phyloP scores from a whole-genome alignment of 2,888 invertebrate genomes.

The Nomada fucata region DNA sequence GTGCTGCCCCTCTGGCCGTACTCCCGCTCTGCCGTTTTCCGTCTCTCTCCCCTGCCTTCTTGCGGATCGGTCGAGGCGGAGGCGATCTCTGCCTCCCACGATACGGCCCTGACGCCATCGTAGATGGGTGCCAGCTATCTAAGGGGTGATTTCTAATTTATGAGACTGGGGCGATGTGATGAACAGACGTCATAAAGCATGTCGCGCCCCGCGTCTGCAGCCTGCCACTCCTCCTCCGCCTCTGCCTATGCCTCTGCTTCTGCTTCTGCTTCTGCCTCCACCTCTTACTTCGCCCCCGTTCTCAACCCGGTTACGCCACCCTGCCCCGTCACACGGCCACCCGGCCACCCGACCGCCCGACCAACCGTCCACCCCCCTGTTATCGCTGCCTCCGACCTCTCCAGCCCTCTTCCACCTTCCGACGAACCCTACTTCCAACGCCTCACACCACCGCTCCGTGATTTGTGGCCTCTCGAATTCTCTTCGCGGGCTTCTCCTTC shows the following conservation, averaged over 20 bases:
- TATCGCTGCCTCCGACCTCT: constrained; percentile 66
- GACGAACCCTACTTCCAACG: constrained; percentile 71
- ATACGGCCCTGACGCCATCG: constrained; percentile 78
- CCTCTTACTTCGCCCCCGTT: constrained; percentile 58
- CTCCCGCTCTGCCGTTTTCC: constrained; percentile 9
- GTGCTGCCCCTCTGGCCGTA: constrained; percentile 50
- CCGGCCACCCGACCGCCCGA: constrained; percentile 44
- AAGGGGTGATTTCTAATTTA: constrained; percentile 84
- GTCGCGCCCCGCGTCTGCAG: constrained; percentile 82
- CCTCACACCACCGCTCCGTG: constrained; percentile 73
- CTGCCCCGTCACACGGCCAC: constrained; percentile 53
- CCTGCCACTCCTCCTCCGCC: constrained; percentile 76
- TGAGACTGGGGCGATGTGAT: constrained; percentile 84
- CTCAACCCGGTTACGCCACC: constrained; percentile 63
- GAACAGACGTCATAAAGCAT: constrained; percentile 85
- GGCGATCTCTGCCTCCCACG: constrained; percentile 74
- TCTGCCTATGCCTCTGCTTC: constrained; percentile 48
- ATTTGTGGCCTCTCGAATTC: constrained; percentile 81
- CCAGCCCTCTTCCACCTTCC: constrained; percentile 72
- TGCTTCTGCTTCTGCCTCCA: constrained; percentile 35
- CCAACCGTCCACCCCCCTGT: constrained; percentile 65
- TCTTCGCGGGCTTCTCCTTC: constrained; percentile 74
- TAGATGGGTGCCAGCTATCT: constrained; percentile 81
- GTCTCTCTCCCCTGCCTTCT: constrained; percentile 62
- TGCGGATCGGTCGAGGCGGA: constrained; percentile 68